phyloP scores from a whole-genome alignment of 2,888 invertebrate species.

The Brachynemurus nebulosus region DNA sequence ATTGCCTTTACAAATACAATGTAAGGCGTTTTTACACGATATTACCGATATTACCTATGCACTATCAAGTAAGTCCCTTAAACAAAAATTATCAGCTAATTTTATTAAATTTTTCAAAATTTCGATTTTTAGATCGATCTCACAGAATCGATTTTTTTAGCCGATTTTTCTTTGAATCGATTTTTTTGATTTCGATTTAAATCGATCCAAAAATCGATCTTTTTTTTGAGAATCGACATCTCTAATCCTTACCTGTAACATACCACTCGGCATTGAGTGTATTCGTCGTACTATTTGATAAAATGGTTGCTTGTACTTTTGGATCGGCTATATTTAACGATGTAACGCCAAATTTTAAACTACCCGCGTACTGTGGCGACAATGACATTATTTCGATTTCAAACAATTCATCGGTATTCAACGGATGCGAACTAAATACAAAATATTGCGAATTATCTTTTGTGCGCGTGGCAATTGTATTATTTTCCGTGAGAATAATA shows the following conservation, averaged over 20 bases:
- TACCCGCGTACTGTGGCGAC: constrained; percentile 52
- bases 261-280: constrained; percentile 58
- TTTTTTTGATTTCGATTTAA: no score
- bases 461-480: constrained; percentile 47
- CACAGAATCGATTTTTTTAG: no score
- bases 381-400: constrained; percentile 58
- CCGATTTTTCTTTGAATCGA: no score
- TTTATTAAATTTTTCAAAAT: no score
- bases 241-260: constrained; percentile 50
- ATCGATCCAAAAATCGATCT: no score
- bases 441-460: constrained; percentile 37
- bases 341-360: constrained; percentile 66
- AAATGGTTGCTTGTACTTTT: constrained; percentile 34
- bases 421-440: constrained; percentile 56
- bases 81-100: no score
- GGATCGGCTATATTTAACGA: constrained; percentile 40
- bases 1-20: no score
- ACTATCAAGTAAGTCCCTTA: no score
- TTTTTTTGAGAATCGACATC: no score
- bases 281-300: constrained; percentile 43
- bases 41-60: no score
- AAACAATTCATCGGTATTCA: constrained; percentile 63
- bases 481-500: constrained; percentile 50
- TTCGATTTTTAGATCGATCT: no score
- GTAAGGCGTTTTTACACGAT: no score